Conservation (phyloP, 1,140 invertebrate genomes). For the Drosophila nasuta region DNA sequence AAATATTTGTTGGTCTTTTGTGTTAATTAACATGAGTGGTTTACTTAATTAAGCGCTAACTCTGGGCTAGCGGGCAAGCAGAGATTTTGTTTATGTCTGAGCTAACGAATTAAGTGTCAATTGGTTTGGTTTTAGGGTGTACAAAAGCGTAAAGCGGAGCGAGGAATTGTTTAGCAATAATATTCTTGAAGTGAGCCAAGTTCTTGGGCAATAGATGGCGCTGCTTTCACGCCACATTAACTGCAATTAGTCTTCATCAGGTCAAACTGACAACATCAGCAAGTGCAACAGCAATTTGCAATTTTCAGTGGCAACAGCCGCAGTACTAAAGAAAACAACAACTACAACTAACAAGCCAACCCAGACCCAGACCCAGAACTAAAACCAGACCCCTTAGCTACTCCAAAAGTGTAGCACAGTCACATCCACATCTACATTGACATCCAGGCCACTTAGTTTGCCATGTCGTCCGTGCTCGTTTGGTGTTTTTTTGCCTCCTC, state of each 20-base stretch:
- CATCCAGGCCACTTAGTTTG: constrained; percentile 76
- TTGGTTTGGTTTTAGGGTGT: neutral
- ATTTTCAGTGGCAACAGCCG: constrained; percentile 31
- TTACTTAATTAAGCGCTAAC: constrained; percentile 77
- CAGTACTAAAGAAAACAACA: constrained; percentile 32
- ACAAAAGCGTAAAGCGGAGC: neutral
- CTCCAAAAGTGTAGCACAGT: constrained; percentile 26
- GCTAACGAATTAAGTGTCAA: constrained; percentile 29
- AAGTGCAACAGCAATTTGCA: constrained; percentile 45
- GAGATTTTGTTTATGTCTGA: constrained; percentile 67
- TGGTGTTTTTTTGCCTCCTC: constrained; percentile 26
- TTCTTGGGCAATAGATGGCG: constrained; percentile 56
- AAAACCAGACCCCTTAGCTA: constrained; percentile 27
- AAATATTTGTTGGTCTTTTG: constrained; percentile 72
- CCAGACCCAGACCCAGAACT: constrained; percentile 9
- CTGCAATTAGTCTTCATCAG: constrained; percentile 81
- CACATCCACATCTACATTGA: constrained; percentile 37
- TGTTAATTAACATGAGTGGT: constrained; percentile 81
- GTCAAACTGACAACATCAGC: constrained; percentile 59
- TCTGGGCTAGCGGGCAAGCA: constrained; percentile 27
- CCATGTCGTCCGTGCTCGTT: constrained; percentile 57
- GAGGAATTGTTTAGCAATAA: constrained; percentile 31
- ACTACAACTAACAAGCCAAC: constrained; percentile 64
- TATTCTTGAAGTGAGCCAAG: constrained; percentile 9
- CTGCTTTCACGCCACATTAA: constrained; percentile 71